These are phyloP conservation scores for Thaumatotibia leucotreta DNA, from an alignment of 1,140 invertebrate genomes.

Conservation along the genomic window DNA sequence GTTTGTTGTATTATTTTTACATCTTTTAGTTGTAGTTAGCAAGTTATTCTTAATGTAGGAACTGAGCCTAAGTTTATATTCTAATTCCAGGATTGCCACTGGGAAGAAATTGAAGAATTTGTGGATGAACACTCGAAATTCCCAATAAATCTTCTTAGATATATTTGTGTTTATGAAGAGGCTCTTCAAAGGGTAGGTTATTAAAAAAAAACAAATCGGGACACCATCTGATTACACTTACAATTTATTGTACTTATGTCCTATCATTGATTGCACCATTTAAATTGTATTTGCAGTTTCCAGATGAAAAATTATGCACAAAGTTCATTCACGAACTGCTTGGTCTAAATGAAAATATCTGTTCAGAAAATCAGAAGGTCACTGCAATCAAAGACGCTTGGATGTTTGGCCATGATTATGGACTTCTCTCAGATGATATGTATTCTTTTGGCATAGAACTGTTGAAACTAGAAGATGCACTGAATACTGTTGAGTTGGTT, in stretches of 20 bases:
- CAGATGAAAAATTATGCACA: slow-evolving; percentile 58
- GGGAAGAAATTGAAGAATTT: slow-evolving; percentile 59
- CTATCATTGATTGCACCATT: too few relatives aligned
- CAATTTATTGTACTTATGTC: too few relatives aligned
- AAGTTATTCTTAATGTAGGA: background rate
- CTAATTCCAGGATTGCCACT: slow-evolving; percentile 53
- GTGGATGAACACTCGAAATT: slow-evolving; percentile 40
- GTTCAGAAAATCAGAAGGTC: slow-evolving; percentile 52
- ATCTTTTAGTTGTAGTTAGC: too few relatives aligned
- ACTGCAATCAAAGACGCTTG: slow-evolving; percentile 54
- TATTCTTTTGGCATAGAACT: slow-evolving; percentile 59
- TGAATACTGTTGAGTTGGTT: slow-evolving; percentile 36
- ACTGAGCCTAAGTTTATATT: slow-evolving; percentile 15
- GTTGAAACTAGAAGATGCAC: slow-evolving; percentile 48
- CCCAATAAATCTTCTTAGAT: slow-evolving; percentile 47
- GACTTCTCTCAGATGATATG: slow-evolving; percentile 55
- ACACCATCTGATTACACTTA: too few relatives aligned
- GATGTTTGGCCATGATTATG: slow-evolving; percentile 55
- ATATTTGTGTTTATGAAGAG: slow-evolving; percentile 53
- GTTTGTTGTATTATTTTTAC: too few relatives aligned
- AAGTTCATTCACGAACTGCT: slow-evolving; percentile 58
- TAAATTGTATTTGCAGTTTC: slow-evolving; percentile 39
- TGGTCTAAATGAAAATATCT: slow-evolving; percentile 40
- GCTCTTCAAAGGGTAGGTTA: slow-evolving; percentile 49
- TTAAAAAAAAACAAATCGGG: too few relatives aligned